Evolutionary conservation across 2,113 vertebrate genomes (phyloP).

Genomic region (Condylura cristata): DNA sequence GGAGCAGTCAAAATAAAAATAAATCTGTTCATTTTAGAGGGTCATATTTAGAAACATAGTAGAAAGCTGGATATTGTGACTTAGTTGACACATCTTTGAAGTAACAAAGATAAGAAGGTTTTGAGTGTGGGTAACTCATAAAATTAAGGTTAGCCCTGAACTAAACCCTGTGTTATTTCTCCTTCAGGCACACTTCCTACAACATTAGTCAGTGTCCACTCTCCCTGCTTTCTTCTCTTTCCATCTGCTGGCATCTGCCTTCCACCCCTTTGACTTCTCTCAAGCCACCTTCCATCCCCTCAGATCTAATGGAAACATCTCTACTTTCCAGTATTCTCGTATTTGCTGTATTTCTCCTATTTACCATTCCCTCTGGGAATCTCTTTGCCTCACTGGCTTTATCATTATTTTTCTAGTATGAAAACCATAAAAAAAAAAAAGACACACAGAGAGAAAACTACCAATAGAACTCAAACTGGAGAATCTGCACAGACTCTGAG

Average conservation of each 20-base stretch:
- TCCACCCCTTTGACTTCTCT: not conserved
- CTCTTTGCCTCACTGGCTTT: not conserved
- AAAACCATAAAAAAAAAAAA: not conserved
- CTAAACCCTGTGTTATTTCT: not conserved
- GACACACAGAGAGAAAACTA: too few relatives aligned
- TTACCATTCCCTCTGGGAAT: not conserved
- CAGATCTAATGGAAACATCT: rapidly evolving
- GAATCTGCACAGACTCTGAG: not conserved
- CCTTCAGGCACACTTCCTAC: not conserved
- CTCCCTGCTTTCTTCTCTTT: not conserved
- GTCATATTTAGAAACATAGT: not conserved
- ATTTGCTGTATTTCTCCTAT: not conserved
- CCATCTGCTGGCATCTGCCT: not conserved
- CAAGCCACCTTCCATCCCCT: not conserved
- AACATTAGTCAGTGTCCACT: not conserved
- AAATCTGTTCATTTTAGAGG: not conserved
- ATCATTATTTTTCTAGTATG: not conserved
- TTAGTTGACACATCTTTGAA: rapidly evolving
- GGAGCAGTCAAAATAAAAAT: not conserved
- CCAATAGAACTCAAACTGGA: not conserved
- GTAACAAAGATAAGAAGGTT: not conserved
- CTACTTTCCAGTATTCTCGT: not conserved
- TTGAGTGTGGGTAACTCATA: not conserved
- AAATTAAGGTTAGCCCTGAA: not conserved
- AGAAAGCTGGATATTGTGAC: not conserved